phyloP scores from a whole-genome alignment of 2,888 invertebrate genomes.

The Camptogramma bilineatum region DNA sequence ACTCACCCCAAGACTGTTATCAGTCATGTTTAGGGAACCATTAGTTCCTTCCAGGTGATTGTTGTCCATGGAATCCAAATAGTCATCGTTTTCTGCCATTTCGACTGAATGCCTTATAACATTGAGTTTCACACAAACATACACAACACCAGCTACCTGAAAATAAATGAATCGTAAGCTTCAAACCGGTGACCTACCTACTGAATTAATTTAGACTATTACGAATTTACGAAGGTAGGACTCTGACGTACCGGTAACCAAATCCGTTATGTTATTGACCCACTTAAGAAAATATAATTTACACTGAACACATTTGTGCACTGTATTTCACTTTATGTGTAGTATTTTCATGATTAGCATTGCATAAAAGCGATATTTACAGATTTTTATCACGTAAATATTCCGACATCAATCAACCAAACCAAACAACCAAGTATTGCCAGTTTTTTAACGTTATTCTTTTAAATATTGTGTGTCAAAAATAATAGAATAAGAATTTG shows the following conservation, averaged over 20 bases:
- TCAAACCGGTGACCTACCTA: conserved; percentile 35
- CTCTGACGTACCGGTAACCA: conserved; percentile 83
- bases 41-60: conserved; percentile 87
- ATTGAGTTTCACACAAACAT: conserved; percentile 58
- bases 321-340: conserved; percentile 50
- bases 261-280: conserved; percentile 67
- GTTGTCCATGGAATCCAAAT: conserved; percentile 81
- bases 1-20: conserved; percentile 80
- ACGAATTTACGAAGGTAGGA: conserved; percentile 38
- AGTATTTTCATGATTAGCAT: conserved; percentile 56
- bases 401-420: conserved; percentile 46
- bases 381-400: conserved; percentile 64
- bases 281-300: conserved; percentile 70
- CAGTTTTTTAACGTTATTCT: no score
- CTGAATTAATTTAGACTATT: conserved; percentile 50
- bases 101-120: conserved; percentile 61
- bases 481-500: no score
- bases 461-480: no score
- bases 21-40: conserved; percentile 84
- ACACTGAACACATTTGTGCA: conserved; percentile 49
- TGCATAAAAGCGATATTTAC: conserved; percentile 64
- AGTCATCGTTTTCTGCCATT: conserved; percentile 84
- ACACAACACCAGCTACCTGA: conserved; percentile 59
- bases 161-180: conserved; percentile 49
- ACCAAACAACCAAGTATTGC: conserved; percentile 53